Base-by-base conservation (phyloP, 2,888 invertebrate genomes). In the Entomobrya proxima region DNA sequence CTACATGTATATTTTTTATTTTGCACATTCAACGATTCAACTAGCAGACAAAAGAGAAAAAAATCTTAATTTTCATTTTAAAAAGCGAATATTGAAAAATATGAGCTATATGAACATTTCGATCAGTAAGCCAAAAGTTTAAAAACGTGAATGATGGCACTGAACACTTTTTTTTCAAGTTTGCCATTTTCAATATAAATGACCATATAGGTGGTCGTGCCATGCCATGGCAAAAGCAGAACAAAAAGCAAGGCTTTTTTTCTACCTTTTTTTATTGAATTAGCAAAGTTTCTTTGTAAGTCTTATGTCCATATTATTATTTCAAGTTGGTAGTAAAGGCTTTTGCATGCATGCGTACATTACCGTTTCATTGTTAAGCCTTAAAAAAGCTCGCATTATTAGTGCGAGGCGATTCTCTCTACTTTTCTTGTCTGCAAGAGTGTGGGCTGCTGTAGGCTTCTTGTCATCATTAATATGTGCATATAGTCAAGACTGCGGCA, bases 1-100 rank as follows among this genome's bases (percentile, higher is more conserved):
- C 75, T 55, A 55, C n/a, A n/a, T n/a, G n/a, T n/a, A n/a, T n/a
- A n/a, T n/a, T 75, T 74, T 47, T 72, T 7, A n/a, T 30, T 50
- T 72, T 9, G 50, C 30, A 67, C 37, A 44, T 47, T 30, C 13
- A 52, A 75, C 27, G 47, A 35, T 15, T 30, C 24, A 69, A 7
- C n/a, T 3, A 13, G 35, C 18, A 50, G 3, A 50, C 21, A 7
- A 40, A 15, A 44, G 27, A 69, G 40, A 67, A 32, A 32, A 37
- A 40, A 44, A 30, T 52, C 37, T n/a, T 35, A 55, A 72, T 50
- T 47, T 50, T 47, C n/a, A 18, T 72, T 72, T 72, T 24, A 30
- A 47, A 67, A 72, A 72, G 27, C 37, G 21, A 35, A 37, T 75
- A 52, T 74, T 50, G 72, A 50, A 74, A 35, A 69, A 9, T 13